Conservation (phyloP, 2,888 invertebrate species). For the Xiphydria camelus region DNA sequence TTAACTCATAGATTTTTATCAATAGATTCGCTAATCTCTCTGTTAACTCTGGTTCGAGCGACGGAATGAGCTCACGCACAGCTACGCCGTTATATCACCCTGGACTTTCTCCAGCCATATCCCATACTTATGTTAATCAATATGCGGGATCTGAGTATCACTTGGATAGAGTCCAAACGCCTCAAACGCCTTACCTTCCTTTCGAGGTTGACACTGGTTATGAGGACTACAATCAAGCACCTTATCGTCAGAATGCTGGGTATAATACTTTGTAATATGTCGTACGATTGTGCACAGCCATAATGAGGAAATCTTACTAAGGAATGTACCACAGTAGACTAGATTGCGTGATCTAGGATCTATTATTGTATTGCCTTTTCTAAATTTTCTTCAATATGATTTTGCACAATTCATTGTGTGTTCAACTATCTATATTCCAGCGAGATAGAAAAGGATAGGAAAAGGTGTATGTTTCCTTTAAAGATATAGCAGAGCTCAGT, state of each 20-base stretch:
- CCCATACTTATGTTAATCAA: constrained; percentile 64
- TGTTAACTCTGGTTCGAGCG: constrained; percentile 55
- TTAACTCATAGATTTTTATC: constrained; percentile 15
- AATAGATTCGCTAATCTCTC: constrained; percentile 72
- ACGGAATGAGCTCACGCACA: constrained; percentile 47
- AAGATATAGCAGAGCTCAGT: constrained; percentile 47
- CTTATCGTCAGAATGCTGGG: constrained; percentile 49
- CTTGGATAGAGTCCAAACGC: constrained; percentile 60
- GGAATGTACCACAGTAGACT: too few relatives aligned
- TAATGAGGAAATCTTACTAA: too few relatives aligned
- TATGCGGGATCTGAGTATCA: constrained; percentile 62
- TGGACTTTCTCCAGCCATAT: constrained; percentile 57
- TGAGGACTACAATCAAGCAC: constrained; percentile 50
- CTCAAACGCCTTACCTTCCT: constrained; percentile 51
- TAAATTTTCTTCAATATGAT: too few relatives aligned
- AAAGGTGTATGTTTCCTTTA: too few relatives aligned
- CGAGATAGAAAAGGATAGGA: too few relatives aligned
- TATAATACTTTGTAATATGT: too few relatives aligned
- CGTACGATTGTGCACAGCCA: too few relatives aligned
- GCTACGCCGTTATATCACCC: constrained; percentile 54
- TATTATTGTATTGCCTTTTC: too few relatives aligned
- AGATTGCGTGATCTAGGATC: too few relatives aligned
- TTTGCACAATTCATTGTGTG: too few relatives aligned
- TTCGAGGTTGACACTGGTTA: constrained; percentile 51
- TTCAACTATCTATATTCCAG: too few relatives aligned